phyloP scores from a whole-genome alignment of 2,888 invertebrate genomes.

The Metopia argyrocephala region DNA sequence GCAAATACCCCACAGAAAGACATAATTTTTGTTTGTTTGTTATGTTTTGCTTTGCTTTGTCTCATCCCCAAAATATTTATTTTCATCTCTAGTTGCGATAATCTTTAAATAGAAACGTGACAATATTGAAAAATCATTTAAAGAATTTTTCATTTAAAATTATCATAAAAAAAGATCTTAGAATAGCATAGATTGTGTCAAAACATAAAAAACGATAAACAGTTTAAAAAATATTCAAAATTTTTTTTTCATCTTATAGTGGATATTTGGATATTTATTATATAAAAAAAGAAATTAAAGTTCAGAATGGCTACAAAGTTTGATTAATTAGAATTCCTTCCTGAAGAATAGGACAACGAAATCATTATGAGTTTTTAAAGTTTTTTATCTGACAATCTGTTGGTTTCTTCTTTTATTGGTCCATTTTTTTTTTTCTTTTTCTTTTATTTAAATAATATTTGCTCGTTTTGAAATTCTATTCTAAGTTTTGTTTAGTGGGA shows the following conservation, averaged over 20 bases:
- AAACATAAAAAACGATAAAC: background rate
- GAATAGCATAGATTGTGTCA: background rate
- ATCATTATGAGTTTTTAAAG: too few species aligned
- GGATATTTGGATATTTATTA: background rate
- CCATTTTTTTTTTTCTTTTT: background rate
- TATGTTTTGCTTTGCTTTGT: slow-evolving; percentile 8
- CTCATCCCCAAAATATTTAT: background rate
- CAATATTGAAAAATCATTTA: slow-evolving; percentile 71
- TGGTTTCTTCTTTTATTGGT: background rate
- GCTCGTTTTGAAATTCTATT: background rate
- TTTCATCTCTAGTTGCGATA: slow-evolving; percentile 11
- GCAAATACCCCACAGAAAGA: background rate
- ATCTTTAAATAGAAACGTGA: slow-evolving; percentile 71
- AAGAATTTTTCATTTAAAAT: slow-evolving; percentile 26
- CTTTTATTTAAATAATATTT: slow-evolving; percentile 9
- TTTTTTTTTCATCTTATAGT: too few species aligned
- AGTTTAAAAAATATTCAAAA: slow-evolving; percentile 10
- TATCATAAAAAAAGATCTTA: slow-evolving; percentile 39
- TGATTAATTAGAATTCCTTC: too few species aligned
- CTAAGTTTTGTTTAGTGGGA: background rate
- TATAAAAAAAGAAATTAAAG: background rate
- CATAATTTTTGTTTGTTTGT: background rate
- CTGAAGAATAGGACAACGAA: too few species aligned
- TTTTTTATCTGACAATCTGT: background rate
- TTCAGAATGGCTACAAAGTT: too few species aligned